These are phyloP conservation scores for Zaprionus davidi DNA, from an alignment of 1,140 invertebrate genomes.

Conservation along the genomic window DNA sequence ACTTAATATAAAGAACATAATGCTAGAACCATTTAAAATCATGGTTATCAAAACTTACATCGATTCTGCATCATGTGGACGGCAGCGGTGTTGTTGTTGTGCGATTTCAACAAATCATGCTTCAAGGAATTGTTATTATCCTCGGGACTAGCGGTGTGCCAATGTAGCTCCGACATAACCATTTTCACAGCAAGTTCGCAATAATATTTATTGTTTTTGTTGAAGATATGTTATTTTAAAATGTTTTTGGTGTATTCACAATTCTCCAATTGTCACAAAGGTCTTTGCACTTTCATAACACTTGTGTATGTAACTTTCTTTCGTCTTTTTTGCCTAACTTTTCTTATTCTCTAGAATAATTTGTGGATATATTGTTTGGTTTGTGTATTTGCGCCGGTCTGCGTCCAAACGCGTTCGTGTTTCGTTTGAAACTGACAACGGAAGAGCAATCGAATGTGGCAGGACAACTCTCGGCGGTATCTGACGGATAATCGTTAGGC, in stretches of 20 bases:
- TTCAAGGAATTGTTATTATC: conserved; percentile 83
- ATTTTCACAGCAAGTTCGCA: conserved; percentile 65
- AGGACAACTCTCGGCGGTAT: conserved; percentile 66
- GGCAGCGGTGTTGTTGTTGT: conserved; percentile 64
- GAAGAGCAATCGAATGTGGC: conserved; percentile 52
- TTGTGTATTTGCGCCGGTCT: conserved; percentile 50
- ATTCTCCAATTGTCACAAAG: conserved; percentile 30
- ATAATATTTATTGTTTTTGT: not conserved
- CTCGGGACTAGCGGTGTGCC: conserved; percentile 79
- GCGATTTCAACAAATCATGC: conserved; percentile 77
- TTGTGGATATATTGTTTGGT: conserved; percentile 8
- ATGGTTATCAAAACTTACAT: conserved; percentile 68
- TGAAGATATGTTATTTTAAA: conserved; percentile 17
- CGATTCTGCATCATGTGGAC: conserved; percentile 82
- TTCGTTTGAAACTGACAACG: conserved; percentile 80
- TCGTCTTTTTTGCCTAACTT: conserved; percentile 11
- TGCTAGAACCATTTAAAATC: too few relatives aligned
- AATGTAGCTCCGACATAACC: conserved; percentile 84
- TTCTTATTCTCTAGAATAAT: conserved; percentile 13
- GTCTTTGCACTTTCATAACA: conserved; percentile 16
- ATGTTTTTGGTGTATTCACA: conserved; percentile 2
- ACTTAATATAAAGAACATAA: too few relatives aligned
- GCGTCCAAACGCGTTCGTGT: conserved; percentile 80
- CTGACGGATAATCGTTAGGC: conserved; percentile 76
- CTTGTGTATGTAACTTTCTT: conserved; percentile 16